These are phyloP conservation scores for Lasioglossum oenotherae DNA, from an alignment of 2,888 invertebrate species.

Conservation along the genomic window DNA sequence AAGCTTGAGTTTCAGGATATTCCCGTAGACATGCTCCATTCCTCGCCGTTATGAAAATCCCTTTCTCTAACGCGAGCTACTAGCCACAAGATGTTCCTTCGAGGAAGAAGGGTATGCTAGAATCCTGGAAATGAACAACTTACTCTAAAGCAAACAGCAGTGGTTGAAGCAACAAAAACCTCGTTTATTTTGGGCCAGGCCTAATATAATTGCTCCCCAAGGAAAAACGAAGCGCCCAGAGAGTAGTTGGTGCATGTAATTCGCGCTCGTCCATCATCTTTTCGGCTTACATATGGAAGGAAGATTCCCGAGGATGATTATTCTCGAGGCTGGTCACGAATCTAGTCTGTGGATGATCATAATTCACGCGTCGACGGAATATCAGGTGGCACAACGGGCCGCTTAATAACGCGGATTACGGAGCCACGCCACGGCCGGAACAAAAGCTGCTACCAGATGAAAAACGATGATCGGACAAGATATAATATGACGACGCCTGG, in stretches of 20 bases:
- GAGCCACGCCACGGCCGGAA: constrained; percentile 40
- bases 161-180: neutral
- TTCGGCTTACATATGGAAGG: neutral
- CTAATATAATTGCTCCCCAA: neutral
- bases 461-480: constrained; percentile 74
- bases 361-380: constrained; percentile 40
- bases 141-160: neutral
- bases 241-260: neutral
- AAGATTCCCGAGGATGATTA: neutral
- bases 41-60: neutral
- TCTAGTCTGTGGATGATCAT: constrained; percentile 20
- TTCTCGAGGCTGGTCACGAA: constrained; percentile 9
- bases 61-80: neutral
- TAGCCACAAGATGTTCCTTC: neutral
- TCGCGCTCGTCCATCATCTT: neutral
- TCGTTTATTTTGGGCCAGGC: neutral
- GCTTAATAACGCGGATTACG: constrained; percentile 65
- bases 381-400: constrained; percentile 43
- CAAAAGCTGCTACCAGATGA: constrained; percentile 68
- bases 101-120: neutral
- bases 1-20: neutral
- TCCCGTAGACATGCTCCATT: constrained; percentile 3
- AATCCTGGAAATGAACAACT: neutral
- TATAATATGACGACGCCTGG: constrained; percentile 73
- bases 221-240: neutral